Conservation (phyloP, 2,113 vertebrate species). For the Nettapus auritus region DNA sequence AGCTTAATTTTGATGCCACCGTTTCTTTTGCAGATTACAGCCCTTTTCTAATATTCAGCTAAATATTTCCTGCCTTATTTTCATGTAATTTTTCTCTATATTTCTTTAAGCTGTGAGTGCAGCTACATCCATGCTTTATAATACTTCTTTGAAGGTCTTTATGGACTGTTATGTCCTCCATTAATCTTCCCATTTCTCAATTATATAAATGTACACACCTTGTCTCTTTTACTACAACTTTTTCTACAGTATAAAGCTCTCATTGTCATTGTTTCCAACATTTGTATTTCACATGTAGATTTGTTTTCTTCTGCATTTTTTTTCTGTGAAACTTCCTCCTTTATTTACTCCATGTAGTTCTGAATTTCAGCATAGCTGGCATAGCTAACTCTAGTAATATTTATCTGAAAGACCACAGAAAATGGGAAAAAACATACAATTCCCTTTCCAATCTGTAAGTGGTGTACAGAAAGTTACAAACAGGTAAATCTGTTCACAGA, state of each 20-base stretch:
- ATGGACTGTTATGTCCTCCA: conserved; percentile 34
- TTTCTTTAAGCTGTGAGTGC: conserved; percentile 43
- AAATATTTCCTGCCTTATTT: conserved; percentile 57
- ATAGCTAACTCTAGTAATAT: neutral
- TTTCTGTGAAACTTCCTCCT: neutral
- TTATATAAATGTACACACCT: conserved; percentile 15
- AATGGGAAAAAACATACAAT: neutral
- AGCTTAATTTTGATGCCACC: conserved; percentile 14
- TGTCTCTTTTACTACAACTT: neutral
- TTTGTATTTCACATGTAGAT: neutral
- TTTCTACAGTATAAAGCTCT: neutral
- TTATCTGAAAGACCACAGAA: neutral
- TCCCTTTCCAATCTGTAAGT: neutral
- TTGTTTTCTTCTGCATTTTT: neutral
- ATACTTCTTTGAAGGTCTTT: conserved; percentile 57
- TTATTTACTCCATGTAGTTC: neutral
- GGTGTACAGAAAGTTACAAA: neutral
- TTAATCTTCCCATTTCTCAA: conserved; percentile 49
- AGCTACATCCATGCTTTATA: conserved; percentile 32
- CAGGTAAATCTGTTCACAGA: neutral
- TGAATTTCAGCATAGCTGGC: neutral
- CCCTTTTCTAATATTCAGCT: conserved; percentile 40
- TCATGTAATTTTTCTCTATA: conserved; percentile 35
- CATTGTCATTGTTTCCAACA: neutral
- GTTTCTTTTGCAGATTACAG: neutral